Evolutionary conservation across 1,140 invertebrate species (phyloP), one percentile per base, ranked within the genome.

Genomic region (Scaptomyza pallida): DNA sequence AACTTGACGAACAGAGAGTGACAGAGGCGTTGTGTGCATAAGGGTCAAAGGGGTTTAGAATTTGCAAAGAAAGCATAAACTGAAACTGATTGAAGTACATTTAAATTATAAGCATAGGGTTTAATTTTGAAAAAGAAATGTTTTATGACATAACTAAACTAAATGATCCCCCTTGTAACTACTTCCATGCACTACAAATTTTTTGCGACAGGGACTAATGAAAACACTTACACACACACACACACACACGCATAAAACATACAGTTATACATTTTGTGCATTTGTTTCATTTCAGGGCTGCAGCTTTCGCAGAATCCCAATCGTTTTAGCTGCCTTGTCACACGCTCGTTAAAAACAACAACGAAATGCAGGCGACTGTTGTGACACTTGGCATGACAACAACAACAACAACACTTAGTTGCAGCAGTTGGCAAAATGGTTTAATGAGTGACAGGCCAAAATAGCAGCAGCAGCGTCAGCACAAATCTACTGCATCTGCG

Each of bases 341-440:
- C 75, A 83, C 70, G 79, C 79, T 83, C 59, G 71, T 78, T 75
- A 83, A 83, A 75, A 83, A 68, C 72, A 79, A 83, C n/a, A n/a
- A 83, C 71, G 68, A 75, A 78, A 85, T 77, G 76, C 81, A 64
- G 79, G 62, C 65, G 72, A 74, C 57, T 79, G 77, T 77, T 85
- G 80, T 85, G 81, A 85, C 82, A 88, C 75, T 82, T 78, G 75
- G 75, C 71, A 61, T 83, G 78, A 83, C 79, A 83, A 77, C 74
- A 43, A 52, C 40, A 43, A 55, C 40, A 21, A 26, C 23, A 26
- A 6, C 61, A 77, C 72, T 54, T 33, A 52, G 74, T 81, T 88
- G 81, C 81, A 86, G 81, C 81, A 86, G 73, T 79, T 77, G 72
- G 82, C 70, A 75, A 86, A 88, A 86, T 88, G 81, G 81, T 70